Evolutionary conservation across 2,797 vertebrate genomes (phyloP).

Genomic region (Lutjanus argentimaculatus): DNA sequence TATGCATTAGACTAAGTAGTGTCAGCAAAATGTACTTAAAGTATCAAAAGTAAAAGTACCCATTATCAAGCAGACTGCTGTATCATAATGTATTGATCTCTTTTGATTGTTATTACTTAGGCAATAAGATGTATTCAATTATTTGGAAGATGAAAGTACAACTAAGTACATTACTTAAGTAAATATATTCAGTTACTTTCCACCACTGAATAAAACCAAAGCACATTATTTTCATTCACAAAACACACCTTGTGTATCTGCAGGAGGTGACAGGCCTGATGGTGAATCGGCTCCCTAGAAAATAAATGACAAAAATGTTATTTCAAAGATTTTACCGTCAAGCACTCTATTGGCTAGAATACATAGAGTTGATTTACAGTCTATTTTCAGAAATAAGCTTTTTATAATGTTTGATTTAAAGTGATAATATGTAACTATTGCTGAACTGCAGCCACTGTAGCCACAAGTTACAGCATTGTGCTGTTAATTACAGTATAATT

Average conservation of each 20-base stretch:
- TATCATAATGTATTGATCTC: no score
- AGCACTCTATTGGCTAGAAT: neutral
- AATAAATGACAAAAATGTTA: neutral
- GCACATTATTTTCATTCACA: neutral
- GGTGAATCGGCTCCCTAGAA: slow-evolving; percentile 55
- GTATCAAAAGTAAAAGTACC: neutral
- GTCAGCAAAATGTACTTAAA: neutral
- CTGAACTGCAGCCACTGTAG: neutral
- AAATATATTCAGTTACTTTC: neutral
- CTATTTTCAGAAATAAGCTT: neutral
- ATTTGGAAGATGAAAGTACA: neutral
- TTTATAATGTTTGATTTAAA: neutral
- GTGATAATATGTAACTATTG: neutral
- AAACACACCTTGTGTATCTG: slow-evolving; percentile 58
- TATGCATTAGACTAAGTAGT: neutral
- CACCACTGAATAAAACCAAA: neutral
- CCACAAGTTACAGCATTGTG: no score
- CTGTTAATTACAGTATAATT: neutral
- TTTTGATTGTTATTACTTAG: neutral
- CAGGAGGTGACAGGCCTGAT: slow-evolving; percentile 14
- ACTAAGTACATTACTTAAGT: neutral
- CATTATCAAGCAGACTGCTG: neutral
- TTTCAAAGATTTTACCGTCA: slow-evolving; percentile 5
- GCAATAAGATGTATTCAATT: no score
- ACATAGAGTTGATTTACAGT: neutral